Conservation (phyloP, 2,113 vertebrate species). For the Centropristis striata region DNA sequence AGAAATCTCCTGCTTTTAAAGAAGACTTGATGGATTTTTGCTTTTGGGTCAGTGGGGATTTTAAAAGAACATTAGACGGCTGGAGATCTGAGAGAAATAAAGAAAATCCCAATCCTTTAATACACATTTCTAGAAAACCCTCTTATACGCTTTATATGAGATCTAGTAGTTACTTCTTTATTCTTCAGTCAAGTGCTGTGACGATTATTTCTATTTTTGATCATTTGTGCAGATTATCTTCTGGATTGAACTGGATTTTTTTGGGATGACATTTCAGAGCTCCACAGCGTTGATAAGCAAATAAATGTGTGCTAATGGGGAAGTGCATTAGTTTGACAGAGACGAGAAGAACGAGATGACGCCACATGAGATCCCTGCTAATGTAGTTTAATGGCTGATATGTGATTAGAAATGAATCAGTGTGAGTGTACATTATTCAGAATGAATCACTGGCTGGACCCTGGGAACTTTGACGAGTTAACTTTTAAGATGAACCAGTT, state of each 20-base stretch:
- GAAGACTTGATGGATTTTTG: not conserved
- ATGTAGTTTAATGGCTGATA: conserved; percentile 56
- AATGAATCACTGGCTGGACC: conserved; percentile 29
- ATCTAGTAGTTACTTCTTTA: not conserved
- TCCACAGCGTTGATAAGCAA: conserved; percentile 52
- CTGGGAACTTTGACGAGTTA: not conserved
- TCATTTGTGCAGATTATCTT: not conserved
- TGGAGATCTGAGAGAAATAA: not conserved
- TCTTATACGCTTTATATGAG: not conserved
- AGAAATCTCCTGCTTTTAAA: not conserved
- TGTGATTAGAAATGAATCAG: conserved; percentile 44
- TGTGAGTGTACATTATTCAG: conserved; percentile 19
- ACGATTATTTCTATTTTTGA: not conserved
- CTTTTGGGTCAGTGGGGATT: not conserved
- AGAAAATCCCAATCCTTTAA: not conserved
- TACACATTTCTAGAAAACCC: not conserved
- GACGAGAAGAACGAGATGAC: conserved; percentile 50
- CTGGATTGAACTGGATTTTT: not conserved
- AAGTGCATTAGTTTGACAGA: conserved; percentile 63
- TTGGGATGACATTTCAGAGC: conserved; percentile 1
- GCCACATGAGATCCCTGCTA: conserved; percentile 46
- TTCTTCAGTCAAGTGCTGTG: not conserved
- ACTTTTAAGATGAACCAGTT: not conserved
- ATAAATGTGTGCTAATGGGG: conserved; percentile 54
- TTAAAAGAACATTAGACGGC: not conserved